Percentiles rank a stretch among this genome's conserved stretches.
phyloP scores from a whole-genome alignment of 2,113 vertebrate genomes.

The Sminthopsis crassicaudata region DNA sequence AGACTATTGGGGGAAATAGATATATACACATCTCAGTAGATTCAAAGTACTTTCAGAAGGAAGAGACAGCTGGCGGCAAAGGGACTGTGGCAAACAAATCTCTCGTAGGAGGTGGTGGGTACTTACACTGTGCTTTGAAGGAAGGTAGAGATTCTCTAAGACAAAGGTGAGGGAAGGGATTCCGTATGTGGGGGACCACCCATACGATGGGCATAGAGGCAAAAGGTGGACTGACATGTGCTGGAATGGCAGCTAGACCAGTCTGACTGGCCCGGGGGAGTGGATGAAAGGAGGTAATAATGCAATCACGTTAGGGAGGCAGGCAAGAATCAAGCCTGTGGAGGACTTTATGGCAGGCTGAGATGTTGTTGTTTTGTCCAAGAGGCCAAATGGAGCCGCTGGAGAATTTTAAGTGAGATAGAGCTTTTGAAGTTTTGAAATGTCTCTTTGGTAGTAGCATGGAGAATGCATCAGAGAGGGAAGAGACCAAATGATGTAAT shows the following conservation, averaged over 20 bases:
- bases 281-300: neutral
- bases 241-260: neutral
- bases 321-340: neutral
- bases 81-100: neutral
- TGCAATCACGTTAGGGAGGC: neutral
- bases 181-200: neutral
- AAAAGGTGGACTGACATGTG: neutral
- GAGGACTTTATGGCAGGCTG: neutral
- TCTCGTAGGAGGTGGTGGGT: neutral
- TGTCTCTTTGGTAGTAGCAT: neutral
- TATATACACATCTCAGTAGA: neutral
- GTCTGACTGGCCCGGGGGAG: neutral
- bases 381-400: neutral
- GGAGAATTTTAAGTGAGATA: neutral
- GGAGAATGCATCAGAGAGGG: neutral
- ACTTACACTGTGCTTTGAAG: neutral
- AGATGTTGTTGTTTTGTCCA: neutral
- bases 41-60: neutral
- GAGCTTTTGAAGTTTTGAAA: neutral
- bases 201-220: neutral
- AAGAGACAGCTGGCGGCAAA: neutral
- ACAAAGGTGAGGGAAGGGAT: neutral
- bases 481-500: neutral
- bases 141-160: neutral
- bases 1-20: neutral